Evolutionary conservation across 64 coral and sea anemone species (phyloP), one percentile per base, ranked within the genome.

Genomic region (Acropora yongei): DNA sequence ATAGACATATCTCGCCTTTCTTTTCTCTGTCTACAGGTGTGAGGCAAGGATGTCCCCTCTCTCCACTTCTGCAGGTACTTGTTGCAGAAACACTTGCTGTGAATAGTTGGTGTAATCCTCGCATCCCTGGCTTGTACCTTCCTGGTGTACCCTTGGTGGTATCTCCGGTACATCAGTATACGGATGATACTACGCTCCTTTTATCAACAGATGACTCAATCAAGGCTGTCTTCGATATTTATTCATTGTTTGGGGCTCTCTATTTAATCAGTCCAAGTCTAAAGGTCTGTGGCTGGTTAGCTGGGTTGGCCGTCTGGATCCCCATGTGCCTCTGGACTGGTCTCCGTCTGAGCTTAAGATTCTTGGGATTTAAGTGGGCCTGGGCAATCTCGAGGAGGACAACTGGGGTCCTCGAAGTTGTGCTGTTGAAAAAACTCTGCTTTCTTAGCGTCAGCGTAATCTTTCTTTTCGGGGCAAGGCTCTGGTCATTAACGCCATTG

Each of bases 41-140:
- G 8, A 19, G 78, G 4, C 94, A 92, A 10, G 86, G 94, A 2
- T 96, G 90, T 48, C 94, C 94, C 18, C 44, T 96, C 55, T 89
- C 78, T 0, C 49, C 79, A 3, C 45, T 89, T 1, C 72, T 96
- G 0, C 92, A 92, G 49, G 90, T 96, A 0, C 50, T 96, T 0
- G 44, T 57, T 0, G 14, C 74, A 0, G 88, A 96, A 30, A 82
- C 93, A 2, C 44, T 96, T 1, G 87, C 76, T 1, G 76, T 30
- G 7, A 80, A 80, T 13, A 16, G 82, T 45, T 20, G 13, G 1
- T 0, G 47, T 12, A 74, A 47, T 18, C 46, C 45, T 3, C 5
- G 44, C 17, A 75, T 88, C 51, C 2, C 11, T 10, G 86, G 85
- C 0, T 16, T 88, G 2, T 1, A 1, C 0, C 3, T 88, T 6